Conservation (phyloP, 2,888 invertebrate genomes). For the Lacanobia oleracea region DNA sequence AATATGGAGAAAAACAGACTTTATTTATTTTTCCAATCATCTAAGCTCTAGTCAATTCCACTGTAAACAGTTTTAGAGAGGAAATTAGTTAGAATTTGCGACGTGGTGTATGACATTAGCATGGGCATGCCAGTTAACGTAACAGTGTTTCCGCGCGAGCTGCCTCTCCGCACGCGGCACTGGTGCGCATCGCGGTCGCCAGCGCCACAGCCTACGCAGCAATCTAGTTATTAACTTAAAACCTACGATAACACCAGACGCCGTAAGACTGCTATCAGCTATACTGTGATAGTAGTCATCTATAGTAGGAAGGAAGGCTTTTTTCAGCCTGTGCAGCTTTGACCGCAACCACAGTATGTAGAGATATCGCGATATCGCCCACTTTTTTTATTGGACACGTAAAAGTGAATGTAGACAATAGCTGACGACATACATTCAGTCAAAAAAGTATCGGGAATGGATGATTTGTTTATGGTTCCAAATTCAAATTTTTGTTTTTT, state of each 20-base stretch:
- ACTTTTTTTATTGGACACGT: background rate
- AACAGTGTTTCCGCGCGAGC: conserved; percentile 70
- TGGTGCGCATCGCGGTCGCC: conserved; percentile 62
- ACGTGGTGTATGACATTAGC: conserved; percentile 41
- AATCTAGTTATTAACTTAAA: conserved; percentile 34
- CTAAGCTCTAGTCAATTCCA: no score
- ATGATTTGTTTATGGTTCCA: no score
- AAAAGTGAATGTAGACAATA: conserved; percentile 17
- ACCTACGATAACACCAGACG: conserved; percentile 18
- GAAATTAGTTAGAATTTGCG: conserved; percentile 12
- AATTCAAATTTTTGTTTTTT: no score
- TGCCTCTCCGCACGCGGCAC: conserved; percentile 46
- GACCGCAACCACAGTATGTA: background rate
- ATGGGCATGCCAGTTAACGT: conserved; percentile 54
- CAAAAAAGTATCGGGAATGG: no score
- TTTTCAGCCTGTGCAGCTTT: background rate
- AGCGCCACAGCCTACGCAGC: conserved; percentile 44
- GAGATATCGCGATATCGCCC: background rate
- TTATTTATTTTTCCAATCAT: no score
- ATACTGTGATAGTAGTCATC: background rate
- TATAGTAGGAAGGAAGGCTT: no score
- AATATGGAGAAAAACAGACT: no score
- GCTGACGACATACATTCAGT: no score
- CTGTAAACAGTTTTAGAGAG: background rate
- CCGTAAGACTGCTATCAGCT: background rate